Percentiles rank a stretch among this genome's conserved stretches.
Conservation (phyloP, 2,797 vertebrate genomes). For the Otolemur crassicaudatus region DNA sequence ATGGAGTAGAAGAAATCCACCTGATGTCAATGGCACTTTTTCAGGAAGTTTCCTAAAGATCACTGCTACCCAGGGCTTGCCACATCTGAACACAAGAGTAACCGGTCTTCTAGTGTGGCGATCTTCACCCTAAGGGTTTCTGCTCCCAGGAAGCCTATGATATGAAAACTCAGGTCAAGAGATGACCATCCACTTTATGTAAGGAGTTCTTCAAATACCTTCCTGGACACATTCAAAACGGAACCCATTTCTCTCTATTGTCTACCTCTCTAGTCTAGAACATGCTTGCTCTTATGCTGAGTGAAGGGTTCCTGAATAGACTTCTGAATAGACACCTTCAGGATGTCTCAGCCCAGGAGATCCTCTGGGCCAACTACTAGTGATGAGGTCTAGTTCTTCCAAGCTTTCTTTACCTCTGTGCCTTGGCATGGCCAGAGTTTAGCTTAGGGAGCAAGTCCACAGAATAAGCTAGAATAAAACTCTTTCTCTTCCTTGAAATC, state of each 20-base stretch:
- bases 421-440: background rate
- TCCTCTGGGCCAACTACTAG: background rate
- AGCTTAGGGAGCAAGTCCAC: background rate
- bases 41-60: slow-evolving; percentile 12
- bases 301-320: background rate
- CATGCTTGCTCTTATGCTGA: background rate
- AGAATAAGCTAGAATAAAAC: background rate
- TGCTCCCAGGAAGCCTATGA: background rate
- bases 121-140: background rate
- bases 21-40: background rate
- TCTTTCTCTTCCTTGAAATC: background rate
- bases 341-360: background rate
- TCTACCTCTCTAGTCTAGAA: background rate
- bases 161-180: background rate
- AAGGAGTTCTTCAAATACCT: background rate
- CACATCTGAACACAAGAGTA: background rate
- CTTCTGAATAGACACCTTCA: background rate
- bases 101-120: background rate
- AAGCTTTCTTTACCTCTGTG: background rate
- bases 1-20: background rate
- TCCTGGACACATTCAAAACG: background rate
- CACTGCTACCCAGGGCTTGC: background rate
- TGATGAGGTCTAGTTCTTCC: background rate
- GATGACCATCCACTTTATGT: background rate
- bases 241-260: background rate